Base-by-base conservation (phyloP, 2,888 invertebrate genomes). In the Scotopteryx bipunctaria region DNA sequence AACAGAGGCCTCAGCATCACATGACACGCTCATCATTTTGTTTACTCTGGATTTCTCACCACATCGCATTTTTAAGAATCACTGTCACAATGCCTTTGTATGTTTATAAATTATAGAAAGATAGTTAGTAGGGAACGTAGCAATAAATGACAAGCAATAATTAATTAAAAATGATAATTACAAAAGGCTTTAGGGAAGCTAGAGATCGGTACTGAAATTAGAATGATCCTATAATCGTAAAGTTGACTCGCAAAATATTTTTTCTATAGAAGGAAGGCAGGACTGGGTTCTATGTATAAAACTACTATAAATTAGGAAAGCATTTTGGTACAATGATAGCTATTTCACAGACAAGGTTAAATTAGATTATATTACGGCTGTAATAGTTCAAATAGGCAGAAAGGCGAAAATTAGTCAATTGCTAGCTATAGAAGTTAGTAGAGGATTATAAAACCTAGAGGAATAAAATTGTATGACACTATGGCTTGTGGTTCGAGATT, bases 141-240 rank as follows among this genome's bases (percentile, higher is more conserved):
- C 86, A 87, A 86, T 87, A 88, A 84, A 77, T 69, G 75, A 86
- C 74, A 78, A 89, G 89, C 88, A 89, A 89, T 89, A 84, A 81
- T 71, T 74, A 71, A 77, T 53, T 78, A 73, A 71, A 73, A n/a
- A 70, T 72, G 71, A 76, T 73, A 67, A 78, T 72, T 57, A 71
- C 52, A 66, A 62, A 66, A 61, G 71, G 89, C 89, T 88, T 88
- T 87, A 88, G 88, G 76, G 71, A 84, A 81, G 89, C 89, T 90
- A 90, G 88, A 78, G 69, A 78, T 83, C 79, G 84, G 86, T 88
- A 89, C 86, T 86, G 87, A 86, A 66, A 66, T 76, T 87, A 88
- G 85, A 75, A 67, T 57, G 75, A 78, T 76, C 76, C 72, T 78
- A 80, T 78, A 79, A 69, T 76, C 73, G 73, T 78, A 81, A 61